These are phyloP conservation scores for Synanthedon andrenaeformis DNA, from an alignment of 2,888 invertebrate species.

Conservation along the genomic window DNA sequence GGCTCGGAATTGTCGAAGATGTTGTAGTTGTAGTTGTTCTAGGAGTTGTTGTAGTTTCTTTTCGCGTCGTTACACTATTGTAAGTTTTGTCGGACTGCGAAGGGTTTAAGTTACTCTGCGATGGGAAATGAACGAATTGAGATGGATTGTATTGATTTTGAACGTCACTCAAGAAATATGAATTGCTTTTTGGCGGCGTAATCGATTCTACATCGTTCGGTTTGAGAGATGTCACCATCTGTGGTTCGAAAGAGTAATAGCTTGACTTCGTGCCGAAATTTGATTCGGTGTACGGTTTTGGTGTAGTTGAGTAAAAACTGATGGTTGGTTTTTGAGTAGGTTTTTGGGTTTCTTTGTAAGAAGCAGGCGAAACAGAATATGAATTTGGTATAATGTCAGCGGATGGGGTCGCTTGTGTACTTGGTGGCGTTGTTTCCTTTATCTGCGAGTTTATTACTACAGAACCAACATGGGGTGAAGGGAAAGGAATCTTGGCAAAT, in stretches of 20 bases:
- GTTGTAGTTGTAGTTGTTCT: constrained; percentile 38
- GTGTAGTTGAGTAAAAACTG: constrained; percentile 54
- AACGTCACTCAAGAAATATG: constrained; percentile 37
- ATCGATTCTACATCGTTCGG: constrained; percentile 29
- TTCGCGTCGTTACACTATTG: constrained; percentile 38
- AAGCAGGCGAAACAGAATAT: constrained; percentile 24
- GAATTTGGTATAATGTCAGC: constrained; percentile 25
- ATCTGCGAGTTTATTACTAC: constrained; percentile 78
- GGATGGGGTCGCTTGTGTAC: constrained; percentile 15
- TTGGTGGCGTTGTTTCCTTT: constrained; percentile 29
- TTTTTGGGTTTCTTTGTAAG: constrained; percentile 32
- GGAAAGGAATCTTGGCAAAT: constrained; percentile 87
- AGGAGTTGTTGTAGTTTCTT: constrained; percentile 31
- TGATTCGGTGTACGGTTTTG: constrained; percentile 28
- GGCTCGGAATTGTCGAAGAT: constrained; percentile 48
- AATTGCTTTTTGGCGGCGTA: constrained; percentile 31
- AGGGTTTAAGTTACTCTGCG: constrained; percentile 21
- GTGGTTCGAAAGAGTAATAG: constrained; percentile 58
- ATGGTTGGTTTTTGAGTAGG: constrained; percentile 48
- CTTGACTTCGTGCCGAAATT: constrained; percentile 39
- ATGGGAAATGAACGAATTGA: constrained; percentile 29
- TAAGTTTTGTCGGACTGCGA: constrained; percentile 10
- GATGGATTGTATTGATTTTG: constrained; percentile 32
- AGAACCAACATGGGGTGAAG: constrained; percentile 88
- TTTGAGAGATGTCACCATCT: constrained; percentile 41